Evolutionary conservation across 2,888 invertebrate genomes (phyloP).

Genomic region (Empis livida): DNA sequence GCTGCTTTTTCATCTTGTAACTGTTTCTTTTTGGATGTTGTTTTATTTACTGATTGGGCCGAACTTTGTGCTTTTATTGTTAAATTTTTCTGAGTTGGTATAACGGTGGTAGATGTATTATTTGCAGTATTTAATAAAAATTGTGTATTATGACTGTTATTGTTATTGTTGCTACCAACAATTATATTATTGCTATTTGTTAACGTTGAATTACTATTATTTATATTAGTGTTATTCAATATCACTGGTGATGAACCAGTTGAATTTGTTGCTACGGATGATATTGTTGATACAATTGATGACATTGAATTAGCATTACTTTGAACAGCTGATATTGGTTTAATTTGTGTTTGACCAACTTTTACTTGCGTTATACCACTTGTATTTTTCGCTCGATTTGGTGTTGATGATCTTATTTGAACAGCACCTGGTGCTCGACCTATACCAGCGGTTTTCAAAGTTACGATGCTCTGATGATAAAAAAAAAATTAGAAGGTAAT

Average conservation of each 20-base stretch:
- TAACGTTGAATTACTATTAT: too few relatives aligned
- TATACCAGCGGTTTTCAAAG: slow-evolving; percentile 21
- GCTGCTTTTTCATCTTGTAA: slow-evolving; percentile 47
- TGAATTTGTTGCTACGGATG: slow-evolving; percentile 16
- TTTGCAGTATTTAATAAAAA: slow-evolving; percentile 7
- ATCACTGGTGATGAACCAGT: slow-evolving; percentile 2
- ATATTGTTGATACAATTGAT: slow-evolving; percentile 10
- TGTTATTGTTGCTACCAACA: neutral
- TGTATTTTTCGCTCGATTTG: slow-evolving; percentile 18
- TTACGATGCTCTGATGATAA: slow-evolving; percentile 35
- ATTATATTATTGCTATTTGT: too few relatives aligned
- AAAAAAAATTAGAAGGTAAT: slow-evolving; percentile 3
- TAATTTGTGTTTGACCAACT: slow-evolving; percentile 36
- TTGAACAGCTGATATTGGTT: slow-evolving; percentile 23
- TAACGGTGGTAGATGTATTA: slow-evolving; percentile 15
- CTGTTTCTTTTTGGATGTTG: slow-evolving; percentile 62
- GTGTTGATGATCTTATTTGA: slow-evolving; percentile 28
- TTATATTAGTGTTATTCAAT: neutral
- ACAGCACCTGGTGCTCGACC: slow-evolving; percentile 27
- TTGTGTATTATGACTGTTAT: neutral
- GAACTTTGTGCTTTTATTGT: slow-evolving; percentile 29
- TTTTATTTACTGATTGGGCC: slow-evolving; percentile 34
- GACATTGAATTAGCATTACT: neutral
- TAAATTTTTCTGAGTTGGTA: slow-evolving; percentile 20
- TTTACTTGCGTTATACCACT: slow-evolving; percentile 26